Base-by-base conservation (phyloP, 2,888 invertebrate species). In the Andrena trimmerana region DNA sequence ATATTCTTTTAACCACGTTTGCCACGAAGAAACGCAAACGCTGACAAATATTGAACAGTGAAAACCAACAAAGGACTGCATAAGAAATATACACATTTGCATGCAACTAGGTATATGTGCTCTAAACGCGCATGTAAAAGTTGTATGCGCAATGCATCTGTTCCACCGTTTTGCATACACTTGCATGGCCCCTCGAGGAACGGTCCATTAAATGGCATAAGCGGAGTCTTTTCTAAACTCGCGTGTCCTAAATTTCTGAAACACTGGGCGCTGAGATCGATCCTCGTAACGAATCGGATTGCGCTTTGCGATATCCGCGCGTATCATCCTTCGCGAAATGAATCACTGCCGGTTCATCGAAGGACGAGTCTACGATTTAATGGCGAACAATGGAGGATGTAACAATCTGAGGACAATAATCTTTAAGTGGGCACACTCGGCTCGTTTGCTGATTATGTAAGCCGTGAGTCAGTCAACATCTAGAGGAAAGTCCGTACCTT, bases 361-460 rank as follows among this genome's bases (percentile, higher is more conserved):
- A 84, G 86, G 77, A 77, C 78, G 75, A 71, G 65, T 29, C 60
- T 62, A 33, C 60, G 62, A 81, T 63, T 60, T 66, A 27, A 1
- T 63, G 48, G 59, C 59, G 52, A 79, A 84, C 52, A 54, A 86
- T 59, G 69, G 62, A 52, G 62, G 50, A 67, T 78, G 66, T 50
- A 83, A 69, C 60, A 42, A 83, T 81, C 67, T 66, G 54, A 74
- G 82, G 73, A 74, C 81, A 77, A 83, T 62, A 77, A 76, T 83
- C 81, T 83, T 54, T 27, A 65, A 52, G n/a, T 24, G 48, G 42
- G 52, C 65, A 36, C 36, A 27, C 42, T 31, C 16, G 31, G 20
- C 67, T 79, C 33, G 68, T 82, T 69, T n/a, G 33, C 5, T 5
- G 48, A 54, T 83, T 83, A 42, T 60, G 59, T 81, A 83, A 83